Evolutionary conservation across 1,140 invertebrate species (phyloP).

Genomic region (Drosophila busckii): DNA sequence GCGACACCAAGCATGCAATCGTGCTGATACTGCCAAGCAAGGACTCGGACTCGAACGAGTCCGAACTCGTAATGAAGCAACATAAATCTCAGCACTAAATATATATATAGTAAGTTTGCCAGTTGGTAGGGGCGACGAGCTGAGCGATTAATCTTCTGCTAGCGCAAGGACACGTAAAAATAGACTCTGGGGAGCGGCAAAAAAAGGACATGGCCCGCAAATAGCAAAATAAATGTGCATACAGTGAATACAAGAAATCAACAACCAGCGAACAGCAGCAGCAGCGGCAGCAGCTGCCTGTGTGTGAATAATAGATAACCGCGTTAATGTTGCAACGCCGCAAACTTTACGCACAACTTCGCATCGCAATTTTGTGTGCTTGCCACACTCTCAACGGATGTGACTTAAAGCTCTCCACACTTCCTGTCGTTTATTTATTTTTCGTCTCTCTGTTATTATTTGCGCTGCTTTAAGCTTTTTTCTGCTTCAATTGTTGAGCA

Average conservation of each 20-base stretch:
- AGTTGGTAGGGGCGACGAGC: background rate
- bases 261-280: no score
- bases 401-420: constrained; percentile 41
- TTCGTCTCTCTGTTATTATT: constrained; percentile 48
- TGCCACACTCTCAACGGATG: constrained; percentile 27
- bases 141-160: constrained; percentile 7
- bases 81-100: constrained; percentile 74
- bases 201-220: constrained; percentile 24
- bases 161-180: constrained; percentile 35
- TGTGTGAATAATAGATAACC: constrained; percentile 73
- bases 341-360: background rate
- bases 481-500: no score
- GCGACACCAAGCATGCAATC: constrained; percentile 13
- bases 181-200: constrained; percentile 36
- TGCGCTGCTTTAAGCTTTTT: constrained; percentile 17
- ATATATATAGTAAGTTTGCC: no score
- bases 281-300: constrained; percentile 19
- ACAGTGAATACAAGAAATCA: constrained; percentile 36
- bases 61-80: constrained; percentile 55
- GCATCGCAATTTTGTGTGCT: constrained; percentile 14
- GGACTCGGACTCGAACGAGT: background rate
- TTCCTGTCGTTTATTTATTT: constrained; percentile 26
- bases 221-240: constrained; percentile 70
- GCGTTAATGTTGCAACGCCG: constrained; percentile 67
- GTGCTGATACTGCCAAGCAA: background rate